These are phyloP conservation scores for Anthoscopus minutus DNA, from an alignment of 2,113 vertebrate species.

Conservation along the genomic window DNA sequence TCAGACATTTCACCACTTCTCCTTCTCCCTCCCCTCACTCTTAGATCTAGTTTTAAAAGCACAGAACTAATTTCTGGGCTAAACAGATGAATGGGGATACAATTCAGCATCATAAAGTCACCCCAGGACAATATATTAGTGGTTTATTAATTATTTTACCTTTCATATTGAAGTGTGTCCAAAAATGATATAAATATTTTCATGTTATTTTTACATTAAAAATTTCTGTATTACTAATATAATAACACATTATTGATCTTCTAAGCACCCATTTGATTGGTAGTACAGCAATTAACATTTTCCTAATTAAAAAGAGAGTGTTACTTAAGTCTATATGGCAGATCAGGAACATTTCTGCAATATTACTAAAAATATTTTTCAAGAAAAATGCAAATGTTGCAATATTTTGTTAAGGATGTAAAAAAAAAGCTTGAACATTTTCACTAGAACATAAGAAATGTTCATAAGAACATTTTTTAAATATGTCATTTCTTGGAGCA, in stretches of 20 bases:
- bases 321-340: not conserved
- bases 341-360: not conserved
- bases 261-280: not conserved
- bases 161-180: not conserved
- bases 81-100: not conserved
- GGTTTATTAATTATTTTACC: not conserved
- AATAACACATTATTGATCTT: not conserved
- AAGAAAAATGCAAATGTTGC: not conserved
- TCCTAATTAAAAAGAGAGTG: not conserved
- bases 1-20: not conserved
- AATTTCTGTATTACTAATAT: not conserved
- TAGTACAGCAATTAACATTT: not conserved
- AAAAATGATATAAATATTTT: not conserved
- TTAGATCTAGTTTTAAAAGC: not conserved
- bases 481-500: not conserved
- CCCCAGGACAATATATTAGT: not conserved
- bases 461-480: too few relatives aligned
- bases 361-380: not conserved
- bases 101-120: not conserved
- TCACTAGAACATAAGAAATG: not conserved
- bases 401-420: not conserved
- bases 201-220: not conserved
- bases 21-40: not conserved
- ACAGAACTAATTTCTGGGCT: not conserved
- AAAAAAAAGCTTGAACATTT: not conserved